Evolutionary conservation across 2,888 invertebrate species (phyloP), one percentile per base, ranked within the genome.

Genomic region (Epirrhoe tristata): DNA sequence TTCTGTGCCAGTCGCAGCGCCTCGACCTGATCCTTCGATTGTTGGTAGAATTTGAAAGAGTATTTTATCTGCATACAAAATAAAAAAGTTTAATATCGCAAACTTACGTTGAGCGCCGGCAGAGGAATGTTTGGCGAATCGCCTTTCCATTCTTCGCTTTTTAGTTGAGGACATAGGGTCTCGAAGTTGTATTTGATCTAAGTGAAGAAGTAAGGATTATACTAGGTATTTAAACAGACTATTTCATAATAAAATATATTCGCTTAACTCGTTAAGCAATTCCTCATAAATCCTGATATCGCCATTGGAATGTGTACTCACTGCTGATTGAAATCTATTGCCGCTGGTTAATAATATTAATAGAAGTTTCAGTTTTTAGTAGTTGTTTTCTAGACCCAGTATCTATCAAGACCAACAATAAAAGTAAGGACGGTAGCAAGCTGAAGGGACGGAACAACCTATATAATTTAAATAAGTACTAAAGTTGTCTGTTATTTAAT

Each of bases 121-220:
- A 97, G 94, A 48, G 96, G 96, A 77, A 94, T 95, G 93, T 88
- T 96, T 95, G 83, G 95, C 91, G 82, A 94, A 93, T 94, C 68
- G 58, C 68, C 68, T 62, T 68, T 68, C 61, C 61, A 60, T 46
- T 96, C 96, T 82, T 95, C 94, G 83, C 95, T 94, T 79, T 93
- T 94, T 82, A 95, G 90, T 88, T 94, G 93, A 51, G 96, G 95
- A 83, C 96, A 96, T 91, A 96, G 95, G 68, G 95, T 95, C 59
- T 95, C 94, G 87, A 97, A 97, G 85, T 94, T 96, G 94, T 96
- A 97, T 82, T 96, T 96, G 82, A 97, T 96, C 97, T 96, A 65
- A n/a, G 63, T 53, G 51, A 68, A 68, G 6, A 68, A 68, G 12
- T 10, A 60, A 61, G 31, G 8, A 39, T 62, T 66, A 62, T 43